A percentile compares a stretch with the other conserved stretches of the same genome.
phyloP scores from a whole-genome alignment of 2,113 vertebrate genomes.

The Muntiacus muntjak region DNA sequence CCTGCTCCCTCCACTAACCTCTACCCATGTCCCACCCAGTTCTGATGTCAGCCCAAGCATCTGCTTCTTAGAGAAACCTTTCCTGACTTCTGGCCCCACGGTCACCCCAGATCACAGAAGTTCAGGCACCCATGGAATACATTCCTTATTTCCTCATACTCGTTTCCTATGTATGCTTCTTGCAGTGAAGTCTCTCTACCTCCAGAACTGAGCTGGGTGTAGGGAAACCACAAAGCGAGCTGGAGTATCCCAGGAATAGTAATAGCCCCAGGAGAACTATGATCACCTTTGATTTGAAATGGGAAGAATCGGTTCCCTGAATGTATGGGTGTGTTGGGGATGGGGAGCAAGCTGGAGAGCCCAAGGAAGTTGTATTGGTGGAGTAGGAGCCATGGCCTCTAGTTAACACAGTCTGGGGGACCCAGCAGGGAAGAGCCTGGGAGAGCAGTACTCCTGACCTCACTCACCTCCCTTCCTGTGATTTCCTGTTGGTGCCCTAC shows the following conservation, averaged over 20 bases:
- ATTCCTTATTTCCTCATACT: not conserved
- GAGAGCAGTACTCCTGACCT: not conserved
- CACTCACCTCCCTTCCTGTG: not conserved
- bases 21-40: not conserved
- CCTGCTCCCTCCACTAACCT: not conserved
- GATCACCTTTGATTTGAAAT: not conserved
- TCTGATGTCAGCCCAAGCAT: not conserved
- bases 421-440: not conserved
- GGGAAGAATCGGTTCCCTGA: not conserved
- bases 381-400: not conserved
- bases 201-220: not conserved
- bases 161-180: not conserved
- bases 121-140: not conserved
- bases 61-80: not conserved
- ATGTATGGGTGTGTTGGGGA: not conserved
- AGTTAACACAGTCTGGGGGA: not conserved
- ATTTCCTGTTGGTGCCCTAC: not conserved
- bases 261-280: not conserved
- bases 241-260: not conserved
- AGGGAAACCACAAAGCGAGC: not conserved
- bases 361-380: not conserved
- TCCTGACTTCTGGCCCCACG: no score
- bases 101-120: not conserved
- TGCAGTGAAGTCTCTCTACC: not conserved
- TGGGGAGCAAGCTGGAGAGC: not conserved